Base-by-base conservation (phyloP, 2,797 vertebrate genomes). In the Benthosema pterotum region DNA sequence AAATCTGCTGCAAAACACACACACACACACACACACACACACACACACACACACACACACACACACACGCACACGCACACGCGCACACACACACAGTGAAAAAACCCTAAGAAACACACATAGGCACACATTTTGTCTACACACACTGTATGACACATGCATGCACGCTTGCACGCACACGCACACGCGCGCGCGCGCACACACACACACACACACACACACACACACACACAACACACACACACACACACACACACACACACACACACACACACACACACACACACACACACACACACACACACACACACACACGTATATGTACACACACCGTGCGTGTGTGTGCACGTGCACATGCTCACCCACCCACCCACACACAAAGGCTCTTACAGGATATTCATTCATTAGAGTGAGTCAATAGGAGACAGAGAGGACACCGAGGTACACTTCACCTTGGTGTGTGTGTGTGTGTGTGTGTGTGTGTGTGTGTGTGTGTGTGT, bases 381-480 rank as follows among this genome's bases (percentile, higher is more conserved):
- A 38, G 32, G 32, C 32, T 38, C 32, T 38, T 38, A 38, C 32
- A 80, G 69, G 71, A 80, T 69, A 77, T 79, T 77, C 67, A 78
- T 76, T 83, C 67, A 82, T 82, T 80, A 73, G 52, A 67, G 61
- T 67, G 62, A 75, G 75, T 78, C 78, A 70, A 75, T 81, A 78
- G 60, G 59, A 65, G 50, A 16, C 19, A 57, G 42, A 4, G 25
- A 64, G 45, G 28, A 55, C 25, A 32, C 19, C 13, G 18, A 52
- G 15, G 11, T 25, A 38, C 22, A 16, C 15, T 15, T 56, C 32
- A 59, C 57, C 45, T 50, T 51, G 11, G 62, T 19, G 28, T 51
- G 32, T 55, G 48, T n/a, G 52, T 54, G 46, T n/a, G 49, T 25
- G 4, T 53, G 13, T 12, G 22, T 19, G 48, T 6, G 47, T 64